Evolutionary conservation across 2,888 invertebrate species (phyloP).

Genomic region (Heliconius cydno): DNA sequence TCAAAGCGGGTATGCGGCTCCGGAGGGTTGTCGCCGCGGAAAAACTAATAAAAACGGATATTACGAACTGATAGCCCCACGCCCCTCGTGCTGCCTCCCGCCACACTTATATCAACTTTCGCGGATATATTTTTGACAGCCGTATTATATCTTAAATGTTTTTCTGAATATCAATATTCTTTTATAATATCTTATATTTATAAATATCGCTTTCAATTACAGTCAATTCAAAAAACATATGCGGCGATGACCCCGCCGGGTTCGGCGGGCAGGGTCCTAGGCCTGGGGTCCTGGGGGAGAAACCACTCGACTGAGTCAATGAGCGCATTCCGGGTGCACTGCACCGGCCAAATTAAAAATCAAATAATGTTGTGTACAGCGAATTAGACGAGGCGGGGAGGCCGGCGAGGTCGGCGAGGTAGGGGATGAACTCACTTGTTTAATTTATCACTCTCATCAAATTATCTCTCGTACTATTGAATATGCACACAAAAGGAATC

Average conservation of each 20-base stretch:
- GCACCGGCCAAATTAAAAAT: conserved; percentile 78
- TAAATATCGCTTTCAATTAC: background rate
- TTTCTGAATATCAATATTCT: background rate
- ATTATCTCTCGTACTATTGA: conserved; percentile 19
- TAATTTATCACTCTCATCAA: conserved; percentile 48
- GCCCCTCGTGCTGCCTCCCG: background rate
- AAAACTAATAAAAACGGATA: conserved; percentile 80
- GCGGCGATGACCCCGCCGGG: background rate
- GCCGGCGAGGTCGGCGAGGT: conserved; percentile 6
- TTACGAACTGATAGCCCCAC: conserved; percentile 62
- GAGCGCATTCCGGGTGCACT: conserved; percentile 68
- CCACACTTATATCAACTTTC: background rate
- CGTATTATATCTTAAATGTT: background rate
- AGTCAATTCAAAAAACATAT: background rate
- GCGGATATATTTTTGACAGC: background rate
- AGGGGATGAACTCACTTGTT: conserved; percentile 39
- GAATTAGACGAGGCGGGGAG: conserved; percentile 58
- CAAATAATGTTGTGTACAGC: conserved; percentile 79
- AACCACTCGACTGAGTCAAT: conserved; percentile 66
- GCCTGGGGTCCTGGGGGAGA: conserved; percentile 29
- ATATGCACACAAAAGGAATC: background rate
- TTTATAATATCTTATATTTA: background rate
- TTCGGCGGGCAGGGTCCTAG: background rate
- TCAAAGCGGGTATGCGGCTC: conserved; percentile 51
- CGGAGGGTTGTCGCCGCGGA: conserved; percentile 69